These are phyloP conservation scores for Eugnorisma glareosa DNA, from an alignment of 2,888 invertebrate genomes.

Conservation along the genomic window DNA sequence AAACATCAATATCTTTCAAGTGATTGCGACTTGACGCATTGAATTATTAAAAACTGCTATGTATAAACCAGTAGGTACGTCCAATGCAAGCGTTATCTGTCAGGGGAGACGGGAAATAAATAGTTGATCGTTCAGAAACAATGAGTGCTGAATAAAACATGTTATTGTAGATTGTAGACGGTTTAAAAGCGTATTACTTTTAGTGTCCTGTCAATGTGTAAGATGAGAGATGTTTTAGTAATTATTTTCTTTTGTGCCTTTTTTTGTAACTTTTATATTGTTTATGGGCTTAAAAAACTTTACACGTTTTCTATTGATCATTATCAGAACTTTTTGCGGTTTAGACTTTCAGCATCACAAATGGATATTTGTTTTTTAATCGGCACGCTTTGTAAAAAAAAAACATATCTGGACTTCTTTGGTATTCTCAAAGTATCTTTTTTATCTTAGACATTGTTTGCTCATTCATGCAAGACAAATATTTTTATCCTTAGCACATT, in stretches of 20 bases:
- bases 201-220: conserved; percentile 50
- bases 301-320: neutral
- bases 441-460: neutral
- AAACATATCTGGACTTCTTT: neutral
- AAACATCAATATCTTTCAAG: conserved; percentile 65
- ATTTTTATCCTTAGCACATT: neutral
- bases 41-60: conserved; percentile 68
- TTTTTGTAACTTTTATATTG: neutral
- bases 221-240: conserved; percentile 59
- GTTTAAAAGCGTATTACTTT: conserved; percentile 63
- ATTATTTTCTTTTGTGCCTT: conserved; percentile 45
- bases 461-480: neutral
- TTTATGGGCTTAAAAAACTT: conserved; percentile 11
- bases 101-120: conserved; percentile 71
- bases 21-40: conserved; percentile 62
- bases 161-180: conserved; percentile 68
- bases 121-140: conserved; percentile 71
- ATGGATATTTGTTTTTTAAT: neutral
- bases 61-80: conserved; percentile 46
- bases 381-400: neutral
- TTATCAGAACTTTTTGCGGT: neutral
- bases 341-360: neutral
- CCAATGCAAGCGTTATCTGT: conserved; percentile 69
- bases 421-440: neutral
- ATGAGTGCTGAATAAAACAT: conserved; percentile 74